Evolutionary conservation across 1,140 invertebrate species (phyloP).

Genomic region (Diorhabda elongata): DNA sequence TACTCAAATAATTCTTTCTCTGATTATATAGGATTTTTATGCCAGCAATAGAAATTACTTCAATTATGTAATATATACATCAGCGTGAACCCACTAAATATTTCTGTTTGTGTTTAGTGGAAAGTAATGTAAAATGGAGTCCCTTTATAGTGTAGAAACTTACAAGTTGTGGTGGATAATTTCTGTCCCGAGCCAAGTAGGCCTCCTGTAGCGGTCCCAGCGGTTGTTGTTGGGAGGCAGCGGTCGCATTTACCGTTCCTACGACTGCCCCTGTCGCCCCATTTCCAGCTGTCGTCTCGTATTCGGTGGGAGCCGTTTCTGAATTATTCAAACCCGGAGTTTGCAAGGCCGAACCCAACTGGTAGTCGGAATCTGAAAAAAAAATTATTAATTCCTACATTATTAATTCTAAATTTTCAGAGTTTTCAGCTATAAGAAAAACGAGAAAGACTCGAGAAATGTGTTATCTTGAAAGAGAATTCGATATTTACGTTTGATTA

Average conservation of each 20-base stretch:
- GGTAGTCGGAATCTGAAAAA: constrained; percentile 61
- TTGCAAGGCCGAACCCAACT: constrained; percentile 56
- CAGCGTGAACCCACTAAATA: not conserved
- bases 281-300: constrained; percentile 24
- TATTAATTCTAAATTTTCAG: constrained; percentile 10
- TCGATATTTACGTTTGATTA: not conserved
- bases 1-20: no score
- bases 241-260: constrained; percentile 15
- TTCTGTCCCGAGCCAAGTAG: constrained; percentile 42
- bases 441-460: not conserved
- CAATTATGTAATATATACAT: not conserved
- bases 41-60: not conserved
- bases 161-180: constrained; percentile 42
- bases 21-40: no score
- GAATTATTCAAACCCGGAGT: constrained; percentile 50
- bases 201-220: constrained; percentile 42
- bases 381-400: constrained; percentile 24
- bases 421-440: not conserved
- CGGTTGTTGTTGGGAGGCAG: constrained; percentile 24
- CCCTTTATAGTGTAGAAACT: constrained; percentile 23
- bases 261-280: not conserved
- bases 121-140: no score
- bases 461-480: not conserved
- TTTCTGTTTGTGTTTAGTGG: no score
- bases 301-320: constrained; percentile 36